Percentiles rank a stretch among this genome's conserved stretches.
phyloP scores from a whole-genome alignment of 2,113 vertebrate species.

The Hyperopisus bebe region DNA sequence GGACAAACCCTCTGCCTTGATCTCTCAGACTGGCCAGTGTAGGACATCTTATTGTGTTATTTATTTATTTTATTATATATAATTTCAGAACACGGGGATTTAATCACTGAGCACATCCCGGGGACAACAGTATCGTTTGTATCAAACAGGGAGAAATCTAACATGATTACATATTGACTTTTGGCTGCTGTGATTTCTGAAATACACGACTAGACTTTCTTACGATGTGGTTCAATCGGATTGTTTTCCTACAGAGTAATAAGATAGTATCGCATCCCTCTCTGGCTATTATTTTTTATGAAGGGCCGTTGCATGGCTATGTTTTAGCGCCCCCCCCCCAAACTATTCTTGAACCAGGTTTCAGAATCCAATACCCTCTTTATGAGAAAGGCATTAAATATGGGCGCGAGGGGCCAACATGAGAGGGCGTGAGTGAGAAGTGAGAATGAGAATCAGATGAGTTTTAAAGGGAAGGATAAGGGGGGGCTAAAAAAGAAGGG shows the following conservation, averaged over 20 bases:
- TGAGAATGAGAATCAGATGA: too few species aligned
- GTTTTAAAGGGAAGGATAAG: too few species aligned
- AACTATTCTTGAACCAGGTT: neutral
- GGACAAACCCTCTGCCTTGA: neutral
- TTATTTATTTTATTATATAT: neutral
- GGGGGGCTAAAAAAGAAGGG: neutral
- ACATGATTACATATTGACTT: constrained; percentile 27
- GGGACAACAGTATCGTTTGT: constrained; percentile 27
- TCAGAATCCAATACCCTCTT: neutral
- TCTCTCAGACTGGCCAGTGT: neutral
- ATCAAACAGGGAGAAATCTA: constrained; percentile 34
- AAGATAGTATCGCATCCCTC: neutral
- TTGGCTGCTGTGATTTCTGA: constrained; percentile 36
- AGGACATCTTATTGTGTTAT: neutral
- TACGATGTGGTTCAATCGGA: neutral
- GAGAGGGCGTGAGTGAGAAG: too few species aligned
- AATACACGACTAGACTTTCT: constrained; percentile 12
- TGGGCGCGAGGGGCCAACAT: neutral
- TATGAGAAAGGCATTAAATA: neutral
- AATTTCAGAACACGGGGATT: neutral
- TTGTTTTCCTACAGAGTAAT: neutral
- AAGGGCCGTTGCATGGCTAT: neutral
- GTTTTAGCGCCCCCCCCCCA: neutral
- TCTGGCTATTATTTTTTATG: neutral
- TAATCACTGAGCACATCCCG: neutral